Evolutionary conservation across 2,113 vertebrate species (phyloP), one percentile per base, ranked within the genome.

Genomic region (Aldabrachelys gigantea): DNA sequence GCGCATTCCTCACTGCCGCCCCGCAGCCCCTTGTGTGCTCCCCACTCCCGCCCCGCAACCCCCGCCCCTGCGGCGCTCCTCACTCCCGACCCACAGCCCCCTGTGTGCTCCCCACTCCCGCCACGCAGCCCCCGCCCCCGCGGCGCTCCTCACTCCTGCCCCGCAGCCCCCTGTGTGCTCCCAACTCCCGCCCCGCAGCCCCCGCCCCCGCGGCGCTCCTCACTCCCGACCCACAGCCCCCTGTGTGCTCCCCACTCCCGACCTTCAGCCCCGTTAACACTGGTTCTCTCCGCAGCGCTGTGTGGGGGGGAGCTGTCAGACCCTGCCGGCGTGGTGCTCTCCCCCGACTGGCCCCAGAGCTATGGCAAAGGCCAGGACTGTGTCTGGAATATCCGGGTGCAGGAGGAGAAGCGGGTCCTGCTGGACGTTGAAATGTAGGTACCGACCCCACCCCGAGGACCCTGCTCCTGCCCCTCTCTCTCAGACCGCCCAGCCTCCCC

Each of bases 311-410:
- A 99, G 91, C 97, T 99, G 95, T 98, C 98, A 0, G 98, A 99
- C 78, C 90, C 99, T 1, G 97, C 98, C 0, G 99, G 99, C 8
- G 99, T 99, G 24, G 98, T 99, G 88, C 98, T 99, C 89, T 99
- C 99, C 92, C 99, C 99, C 2, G 99, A 99, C 93, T 99, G 99
- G 99, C 99, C 99, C 49, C 99, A 99, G 97, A 99, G 99, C 96
- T 99, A 99, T 82, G 98, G 98, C 86, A 99, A 99, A 29, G 99
- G 99, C 31, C 98, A 99, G 76, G 99, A 99, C 97, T 99, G 99
- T 44, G 98, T 99, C 53, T 99, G 99, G 99, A 98, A 98, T 92
- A 98, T 99, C 89, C 99, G 98, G 6, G 99, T 99, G 41, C 99
- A 98, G 52, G 99, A 99, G 90, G 99, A 99, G 97, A 99, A 99